Conservation (phyloP, 2,113 vertebrate genomes). For the Spilogale gracilis region DNA sequence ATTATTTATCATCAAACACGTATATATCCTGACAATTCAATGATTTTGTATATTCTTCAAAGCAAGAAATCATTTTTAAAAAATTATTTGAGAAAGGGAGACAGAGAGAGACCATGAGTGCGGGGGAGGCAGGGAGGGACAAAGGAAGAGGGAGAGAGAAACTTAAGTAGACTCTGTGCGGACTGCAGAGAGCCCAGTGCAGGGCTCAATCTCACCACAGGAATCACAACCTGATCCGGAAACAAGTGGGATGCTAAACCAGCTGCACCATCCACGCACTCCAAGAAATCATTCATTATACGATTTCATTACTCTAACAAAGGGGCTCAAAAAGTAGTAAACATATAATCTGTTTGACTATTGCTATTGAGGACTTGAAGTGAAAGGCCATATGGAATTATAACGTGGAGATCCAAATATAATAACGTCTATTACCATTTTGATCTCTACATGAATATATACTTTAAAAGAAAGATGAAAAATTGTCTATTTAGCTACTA, state of each 20-base stretch:
- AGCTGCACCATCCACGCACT: neutral
- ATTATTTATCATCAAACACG: neutral
- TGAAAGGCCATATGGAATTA: conserved; percentile 17
- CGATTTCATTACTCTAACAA: neutral
- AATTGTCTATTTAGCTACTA: neutral
- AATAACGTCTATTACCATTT: neutral
- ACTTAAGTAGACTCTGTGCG: neutral
- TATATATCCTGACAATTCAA: neutral
- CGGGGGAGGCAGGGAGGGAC: neutral
- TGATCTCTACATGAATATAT: neutral
- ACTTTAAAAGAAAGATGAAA: conserved; percentile 33
- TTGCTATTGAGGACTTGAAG: neutral
- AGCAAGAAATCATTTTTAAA: neutral
- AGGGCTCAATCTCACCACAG: neutral
- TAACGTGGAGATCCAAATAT: neutral
- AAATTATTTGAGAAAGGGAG: neutral
- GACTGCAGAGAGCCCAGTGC: neutral
- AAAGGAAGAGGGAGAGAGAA: neutral
- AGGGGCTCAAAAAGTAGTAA: neutral
- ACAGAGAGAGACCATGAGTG: neutral
- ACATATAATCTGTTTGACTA: neutral
- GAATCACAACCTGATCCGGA: neutral
- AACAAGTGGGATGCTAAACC: neutral
- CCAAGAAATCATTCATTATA: neutral
- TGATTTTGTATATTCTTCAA: neutral